phyloP scores from a whole-genome alignment of 2,888 invertebrate genomes.

The Trissoscelio sp. region DNA sequence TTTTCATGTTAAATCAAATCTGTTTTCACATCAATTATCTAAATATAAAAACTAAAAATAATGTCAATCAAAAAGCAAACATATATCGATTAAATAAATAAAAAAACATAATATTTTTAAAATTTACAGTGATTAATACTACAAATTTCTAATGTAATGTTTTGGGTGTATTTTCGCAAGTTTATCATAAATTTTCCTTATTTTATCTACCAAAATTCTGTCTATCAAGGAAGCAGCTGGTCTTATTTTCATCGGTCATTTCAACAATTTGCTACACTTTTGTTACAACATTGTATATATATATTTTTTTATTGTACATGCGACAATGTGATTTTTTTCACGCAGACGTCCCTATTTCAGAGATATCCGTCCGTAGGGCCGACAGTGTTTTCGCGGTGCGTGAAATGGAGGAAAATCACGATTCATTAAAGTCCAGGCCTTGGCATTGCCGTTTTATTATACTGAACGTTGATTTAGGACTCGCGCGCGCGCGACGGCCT shows the following conservation, averaged over 20 bases:
- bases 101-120: too few species aligned
- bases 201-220: too few species aligned
- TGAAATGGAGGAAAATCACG: slow-evolving; percentile 75
- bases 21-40: too few species aligned
- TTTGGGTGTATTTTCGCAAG: too few species aligned
- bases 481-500: slow-evolving; percentile 74
- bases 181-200: too few species aligned
- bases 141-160: too few species aligned
- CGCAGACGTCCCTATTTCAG: slow-evolving; percentile 29
- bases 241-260: slow-evolving; percentile 6
- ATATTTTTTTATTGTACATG: slow-evolving; percentile 3
- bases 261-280: slow-evolving; percentile 41
- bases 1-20: too few species aligned
- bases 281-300: slow-evolving; percentile 23
- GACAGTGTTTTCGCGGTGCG: slow-evolving; percentile 59
- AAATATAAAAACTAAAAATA: too few species aligned
- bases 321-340: slow-evolving; percentile 43
- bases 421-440: slow-evolving; percentile 77
- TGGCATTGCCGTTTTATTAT: slow-evolving; percentile 78
- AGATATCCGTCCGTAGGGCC: slow-evolving; percentile 18
- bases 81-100: too few species aligned
- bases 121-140: too few species aligned
- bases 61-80: too few species aligned
- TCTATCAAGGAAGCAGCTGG: slow-evolving; percentile 3
- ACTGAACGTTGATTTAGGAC: slow-evolving; percentile 81